Evolutionary conservation across 2,797 vertebrate species (phyloP).

Genomic region (Sebastiscus albofasciatus): DNA sequence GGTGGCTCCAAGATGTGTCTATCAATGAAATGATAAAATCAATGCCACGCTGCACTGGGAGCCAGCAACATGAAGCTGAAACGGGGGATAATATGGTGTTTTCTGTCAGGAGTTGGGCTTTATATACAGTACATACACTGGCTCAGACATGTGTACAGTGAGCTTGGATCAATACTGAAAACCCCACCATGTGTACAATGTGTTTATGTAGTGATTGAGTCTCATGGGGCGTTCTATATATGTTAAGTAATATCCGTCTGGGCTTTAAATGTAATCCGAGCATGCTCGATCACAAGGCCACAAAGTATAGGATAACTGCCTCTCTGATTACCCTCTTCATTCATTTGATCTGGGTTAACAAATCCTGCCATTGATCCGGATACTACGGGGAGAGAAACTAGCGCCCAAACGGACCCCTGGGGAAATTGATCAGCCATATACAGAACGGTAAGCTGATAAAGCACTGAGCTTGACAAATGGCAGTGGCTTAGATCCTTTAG

Average conservation of each 20-base stretch:
- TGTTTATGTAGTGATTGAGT: neutral
- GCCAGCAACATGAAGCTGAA: neutral
- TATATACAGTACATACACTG: neutral
- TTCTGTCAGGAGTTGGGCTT: neutral
- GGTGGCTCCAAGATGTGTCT: neutral
- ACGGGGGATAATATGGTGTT: constrained; percentile 4
- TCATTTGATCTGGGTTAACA: constrained; percentile 58
- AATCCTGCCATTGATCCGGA: constrained; percentile 61
- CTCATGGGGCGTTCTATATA: constrained; percentile 6
- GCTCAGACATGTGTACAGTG: constrained; percentile 8
- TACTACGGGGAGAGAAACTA: constrained; percentile 17
- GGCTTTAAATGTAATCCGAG: constrained; percentile 39
- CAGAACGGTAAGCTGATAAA: constrained; percentile 36
- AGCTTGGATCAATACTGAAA: constrained; percentile 44
- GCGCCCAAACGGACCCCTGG: constrained; percentile 14
- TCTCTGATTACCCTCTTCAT: constrained; percentile 49
- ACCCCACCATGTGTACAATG: neutral
- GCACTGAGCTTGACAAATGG: constrained; percentile 38
- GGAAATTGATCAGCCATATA: constrained; percentile 43
- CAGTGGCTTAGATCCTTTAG: constrained; percentile 9
- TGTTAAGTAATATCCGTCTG: neutral
- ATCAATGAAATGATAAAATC: constrained; percentile 51
- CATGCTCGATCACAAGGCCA: neutral
- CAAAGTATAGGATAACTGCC: constrained; percentile 27
- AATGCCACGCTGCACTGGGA: constrained; percentile 9